phyloP scores from a whole-genome alignment of 2,113 vertebrate species.

The Myotis brandtii region DNA sequence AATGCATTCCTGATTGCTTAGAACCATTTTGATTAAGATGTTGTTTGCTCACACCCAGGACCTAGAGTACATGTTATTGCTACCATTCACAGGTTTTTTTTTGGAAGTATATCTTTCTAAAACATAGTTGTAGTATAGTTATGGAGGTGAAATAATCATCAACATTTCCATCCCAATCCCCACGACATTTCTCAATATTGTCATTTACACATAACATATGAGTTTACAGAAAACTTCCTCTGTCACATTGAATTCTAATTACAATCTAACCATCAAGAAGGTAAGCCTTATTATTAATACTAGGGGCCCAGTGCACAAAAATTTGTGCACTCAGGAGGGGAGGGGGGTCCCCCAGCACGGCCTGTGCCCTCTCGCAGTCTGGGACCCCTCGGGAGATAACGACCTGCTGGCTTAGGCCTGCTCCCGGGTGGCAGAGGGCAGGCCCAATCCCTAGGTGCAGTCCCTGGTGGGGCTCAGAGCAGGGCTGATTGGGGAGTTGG shows the following conservation, averaged over 20 bases:
- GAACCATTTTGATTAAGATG: neutral
- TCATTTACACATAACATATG: neutral
- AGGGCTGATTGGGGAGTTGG: too few relatives aligned
- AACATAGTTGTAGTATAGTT: neutral
- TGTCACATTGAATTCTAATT: neutral
- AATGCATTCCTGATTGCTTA: neutral
- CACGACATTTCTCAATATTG: neutral
- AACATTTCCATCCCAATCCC: neutral
- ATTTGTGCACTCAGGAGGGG: too few relatives aligned
- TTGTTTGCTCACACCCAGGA: neutral
- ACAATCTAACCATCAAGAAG: neutral
- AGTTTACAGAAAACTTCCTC: neutral
- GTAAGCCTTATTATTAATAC: neutral
- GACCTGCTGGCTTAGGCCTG: too few relatives aligned
- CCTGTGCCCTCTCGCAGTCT: too few relatives aligned
- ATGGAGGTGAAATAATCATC: neutral
- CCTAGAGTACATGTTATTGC: neutral
- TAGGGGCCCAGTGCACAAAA: too few relatives aligned
- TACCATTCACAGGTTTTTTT: neutral
- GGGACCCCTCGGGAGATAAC: too few relatives aligned
- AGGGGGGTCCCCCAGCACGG: too few relatives aligned
- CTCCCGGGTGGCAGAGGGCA: too few relatives aligned
- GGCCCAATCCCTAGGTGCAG: too few relatives aligned
- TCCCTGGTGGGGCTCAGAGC: too few relatives aligned
- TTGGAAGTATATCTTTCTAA: neutral